Conservation (phyloP, 2,113 vertebrate species). For the Caranx melampygus region DNA sequence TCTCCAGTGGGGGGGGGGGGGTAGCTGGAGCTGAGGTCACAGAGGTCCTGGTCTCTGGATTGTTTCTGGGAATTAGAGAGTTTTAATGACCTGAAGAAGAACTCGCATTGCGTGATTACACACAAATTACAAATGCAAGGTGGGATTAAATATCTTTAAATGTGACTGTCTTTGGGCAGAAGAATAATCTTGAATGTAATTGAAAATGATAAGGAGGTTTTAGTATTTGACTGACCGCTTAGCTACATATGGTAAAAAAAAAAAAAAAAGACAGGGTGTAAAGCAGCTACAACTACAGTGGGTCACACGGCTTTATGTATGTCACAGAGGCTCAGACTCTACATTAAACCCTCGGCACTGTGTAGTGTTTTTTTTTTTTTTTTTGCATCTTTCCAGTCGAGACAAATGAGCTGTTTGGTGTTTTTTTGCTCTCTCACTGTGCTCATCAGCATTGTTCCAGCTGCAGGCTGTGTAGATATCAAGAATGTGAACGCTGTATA, state of each 20-base stretch:
- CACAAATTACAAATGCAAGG: not conserved
- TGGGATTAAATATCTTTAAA: not conserved
- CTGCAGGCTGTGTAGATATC: not conserved
- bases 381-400: not conserved
- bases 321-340: not conserved
- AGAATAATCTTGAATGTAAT: not conserved
- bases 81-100: conserved; percentile 17
- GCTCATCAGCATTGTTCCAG: too few species aligned
- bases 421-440: too few species aligned
- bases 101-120: conserved; percentile 17
- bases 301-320: not conserved
- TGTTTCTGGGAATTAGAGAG: not conserved
- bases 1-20: not conserved
- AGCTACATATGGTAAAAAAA: not conserved
- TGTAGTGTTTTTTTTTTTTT: not conserved
- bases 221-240: not conserved
- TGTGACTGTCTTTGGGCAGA: not conserved
- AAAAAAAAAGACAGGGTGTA: not conserved
- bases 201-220: not conserved
- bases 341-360: too few species aligned
- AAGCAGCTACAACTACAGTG: not conserved
- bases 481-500: not conserved
- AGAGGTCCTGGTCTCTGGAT: conserved; percentile 28
- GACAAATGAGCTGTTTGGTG: not conserved
- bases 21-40: conserved; percentile 17